Conservation (phyloP, 1,140 invertebrate species). For the Dinothrombium tinctorium region DNA sequence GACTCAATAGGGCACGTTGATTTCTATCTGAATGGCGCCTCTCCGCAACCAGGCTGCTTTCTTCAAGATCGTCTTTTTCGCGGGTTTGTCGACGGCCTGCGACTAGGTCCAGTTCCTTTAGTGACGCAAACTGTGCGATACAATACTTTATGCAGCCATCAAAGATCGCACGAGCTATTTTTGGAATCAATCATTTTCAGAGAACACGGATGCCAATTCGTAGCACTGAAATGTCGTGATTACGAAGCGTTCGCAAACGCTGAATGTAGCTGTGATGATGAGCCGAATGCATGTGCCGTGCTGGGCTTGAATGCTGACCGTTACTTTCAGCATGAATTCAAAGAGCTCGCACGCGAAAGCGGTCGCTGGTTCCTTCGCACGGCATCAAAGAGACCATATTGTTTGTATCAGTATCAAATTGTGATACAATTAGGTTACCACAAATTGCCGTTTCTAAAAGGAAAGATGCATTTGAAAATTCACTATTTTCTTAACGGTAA, state of each 20-base stretch:
- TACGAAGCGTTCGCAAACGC: not conserved
- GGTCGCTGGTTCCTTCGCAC: not conserved
- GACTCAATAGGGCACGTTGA: constrained; percentile 31
- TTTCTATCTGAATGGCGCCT: constrained; percentile 46
- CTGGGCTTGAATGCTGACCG: constrained; percentile 1
- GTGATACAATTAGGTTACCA: too few species aligned
- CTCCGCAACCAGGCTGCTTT: constrained; percentile 39
- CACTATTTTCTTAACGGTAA: too few species aligned
- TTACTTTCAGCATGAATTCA: not conserved
- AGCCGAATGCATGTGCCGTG: not conserved
- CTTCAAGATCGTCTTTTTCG: not conserved
- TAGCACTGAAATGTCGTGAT: not conserved
- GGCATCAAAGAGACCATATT: too few species aligned
- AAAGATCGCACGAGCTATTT: constrained; percentile 4
- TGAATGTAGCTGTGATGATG: constrained; percentile 2
- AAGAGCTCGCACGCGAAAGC: not conserved
- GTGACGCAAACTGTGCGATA: not conserved
- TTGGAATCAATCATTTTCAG: constrained; percentile 1
- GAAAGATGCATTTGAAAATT: too few species aligned
- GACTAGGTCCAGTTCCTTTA: not conserved
- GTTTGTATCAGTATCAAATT: too few species aligned
- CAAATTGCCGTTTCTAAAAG: too few species aligned
- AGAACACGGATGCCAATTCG: not conserved
- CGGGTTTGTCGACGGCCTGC: not conserved
- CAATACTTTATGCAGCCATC: not conserved